Conservation (phyloP, 2,888 invertebrate genomes). For the Drosophila neutralis region DNA sequence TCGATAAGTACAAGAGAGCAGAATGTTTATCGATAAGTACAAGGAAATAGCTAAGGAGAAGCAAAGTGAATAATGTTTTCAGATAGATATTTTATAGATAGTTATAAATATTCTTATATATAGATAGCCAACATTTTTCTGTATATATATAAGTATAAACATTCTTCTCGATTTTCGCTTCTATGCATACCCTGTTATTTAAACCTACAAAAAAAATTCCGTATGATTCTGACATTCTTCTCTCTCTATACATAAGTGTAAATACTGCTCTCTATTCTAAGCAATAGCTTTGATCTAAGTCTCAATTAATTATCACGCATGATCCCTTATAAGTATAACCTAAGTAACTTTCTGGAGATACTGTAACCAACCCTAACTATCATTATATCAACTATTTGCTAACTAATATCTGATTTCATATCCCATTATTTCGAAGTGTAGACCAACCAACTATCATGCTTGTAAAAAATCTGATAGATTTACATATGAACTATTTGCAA, state of each 20-base stretch:
- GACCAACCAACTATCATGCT: too few species aligned
- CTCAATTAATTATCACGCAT: too few species aligned
- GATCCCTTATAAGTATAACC: too few species aligned
- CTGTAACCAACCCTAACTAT: too few species aligned
- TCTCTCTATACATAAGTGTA: too few species aligned
- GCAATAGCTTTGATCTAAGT: too few species aligned
- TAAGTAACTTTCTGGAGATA: too few species aligned
- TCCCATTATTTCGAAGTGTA: not conserved
- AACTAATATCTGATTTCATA: not conserved
- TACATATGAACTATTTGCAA: not conserved
- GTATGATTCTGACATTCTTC: not conserved
- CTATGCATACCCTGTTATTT: not conserved
- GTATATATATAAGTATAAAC: too few species aligned
- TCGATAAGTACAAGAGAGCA: not conserved
- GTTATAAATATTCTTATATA: not conserved
- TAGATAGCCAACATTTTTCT: accelerated
- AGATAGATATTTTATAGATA: not conserved
- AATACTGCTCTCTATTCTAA: too few species aligned
- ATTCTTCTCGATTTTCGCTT: not conserved
- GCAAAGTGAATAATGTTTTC: not conserved
- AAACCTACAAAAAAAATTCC: not conserved
- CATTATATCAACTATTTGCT: too few species aligned
- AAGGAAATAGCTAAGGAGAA: not conserved
- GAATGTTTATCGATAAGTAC: not conserved
- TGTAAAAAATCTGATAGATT: not conserved